These are phyloP conservation scores for Calycopis cecrops DNA, from an alignment of 1,140 invertebrate species.

Conservation along the genomic window DNA sequence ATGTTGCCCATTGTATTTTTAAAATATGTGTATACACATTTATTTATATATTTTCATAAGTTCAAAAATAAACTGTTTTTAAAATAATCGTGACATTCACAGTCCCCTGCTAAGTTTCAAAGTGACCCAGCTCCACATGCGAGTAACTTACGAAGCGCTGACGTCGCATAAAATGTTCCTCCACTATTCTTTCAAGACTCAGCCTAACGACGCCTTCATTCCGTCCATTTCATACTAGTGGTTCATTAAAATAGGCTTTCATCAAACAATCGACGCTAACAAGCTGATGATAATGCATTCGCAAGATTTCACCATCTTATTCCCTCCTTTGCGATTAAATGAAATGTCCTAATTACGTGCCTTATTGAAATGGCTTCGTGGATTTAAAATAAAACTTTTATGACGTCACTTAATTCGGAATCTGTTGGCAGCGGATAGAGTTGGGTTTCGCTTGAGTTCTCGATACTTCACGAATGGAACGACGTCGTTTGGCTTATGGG, in stretches of 20 bases:
- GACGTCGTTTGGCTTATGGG: constrained; percentile 15
- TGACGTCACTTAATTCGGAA: not conserved
- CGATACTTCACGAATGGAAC: not conserved
- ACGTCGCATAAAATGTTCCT: too few relatives aligned
- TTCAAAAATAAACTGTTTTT: too few relatives aligned
- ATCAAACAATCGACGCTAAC: not conserved
- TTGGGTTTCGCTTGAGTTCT: not conserved
- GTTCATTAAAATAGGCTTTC: constrained; percentile 3
- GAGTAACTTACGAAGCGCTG: too few relatives aligned
- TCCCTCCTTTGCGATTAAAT: constrained; percentile 1
- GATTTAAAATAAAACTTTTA: not conserved
- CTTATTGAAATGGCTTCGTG: constrained; percentile 4
- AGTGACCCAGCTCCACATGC: too few relatives aligned
- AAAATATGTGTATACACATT: too few relatives aligned
- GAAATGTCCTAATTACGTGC: constrained; percentile 8
- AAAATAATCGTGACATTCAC: too few relatives aligned
- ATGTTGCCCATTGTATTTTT: too few relatives aligned
- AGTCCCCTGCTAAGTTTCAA: too few relatives aligned
- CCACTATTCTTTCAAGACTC: too few relatives aligned
- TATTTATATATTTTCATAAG: too few relatives aligned
- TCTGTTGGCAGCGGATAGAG: not conserved
- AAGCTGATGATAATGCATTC: constrained; percentile 3
- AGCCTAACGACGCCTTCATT: too few relatives aligned
- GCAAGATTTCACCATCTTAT: constrained; percentile 9
- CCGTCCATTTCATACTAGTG: not conserved